phyloP scores from a whole-genome alignment of 2,113 vertebrate species.

The Callipepla californica region DNA sequence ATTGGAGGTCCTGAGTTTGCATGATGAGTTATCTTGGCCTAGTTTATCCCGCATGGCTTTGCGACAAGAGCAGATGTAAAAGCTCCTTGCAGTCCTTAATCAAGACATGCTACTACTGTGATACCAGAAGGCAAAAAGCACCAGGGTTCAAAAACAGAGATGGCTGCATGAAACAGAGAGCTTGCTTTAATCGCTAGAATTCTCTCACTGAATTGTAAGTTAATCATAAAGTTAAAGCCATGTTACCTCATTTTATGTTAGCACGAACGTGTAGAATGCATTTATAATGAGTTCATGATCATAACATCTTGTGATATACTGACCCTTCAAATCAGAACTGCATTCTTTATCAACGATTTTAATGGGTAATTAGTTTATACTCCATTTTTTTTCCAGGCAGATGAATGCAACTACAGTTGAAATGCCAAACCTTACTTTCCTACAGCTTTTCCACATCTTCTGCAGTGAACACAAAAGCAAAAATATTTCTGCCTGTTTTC shows the following conservation, averaged over 20 bases:
- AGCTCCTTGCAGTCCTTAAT: conserved; percentile 46
- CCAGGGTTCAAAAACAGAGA: conserved; percentile 27
- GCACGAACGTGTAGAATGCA: not conserved
- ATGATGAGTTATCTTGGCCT: conserved; percentile 27
- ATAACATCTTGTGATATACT: not conserved
- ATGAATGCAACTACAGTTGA: not conserved
- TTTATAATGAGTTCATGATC: not conserved
- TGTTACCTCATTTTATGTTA: not conserved
- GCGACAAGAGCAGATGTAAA: conserved; percentile 45
- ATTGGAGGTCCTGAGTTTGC: not conserved
- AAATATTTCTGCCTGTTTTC: not conserved
- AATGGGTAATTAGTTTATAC: not conserved
- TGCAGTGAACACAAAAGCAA: not conserved
- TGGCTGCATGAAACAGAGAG: conserved; percentile 4
- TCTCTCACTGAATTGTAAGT: not conserved
- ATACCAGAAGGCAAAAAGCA: conserved; percentile 22
- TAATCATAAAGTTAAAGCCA: not conserved
- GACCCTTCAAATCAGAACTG: not conserved
- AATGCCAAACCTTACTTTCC: not conserved
- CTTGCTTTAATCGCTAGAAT: conserved; percentile 23
- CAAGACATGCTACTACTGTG: conserved; percentile 28
- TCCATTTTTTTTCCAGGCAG: not conserved
- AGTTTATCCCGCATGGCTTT: conserved; percentile 23
- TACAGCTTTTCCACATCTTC: not conserved
- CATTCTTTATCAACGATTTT: not conserved